phyloP scores from a whole-genome alignment of 2,797 vertebrate species.

The Thalassophryne amazonica region DNA sequence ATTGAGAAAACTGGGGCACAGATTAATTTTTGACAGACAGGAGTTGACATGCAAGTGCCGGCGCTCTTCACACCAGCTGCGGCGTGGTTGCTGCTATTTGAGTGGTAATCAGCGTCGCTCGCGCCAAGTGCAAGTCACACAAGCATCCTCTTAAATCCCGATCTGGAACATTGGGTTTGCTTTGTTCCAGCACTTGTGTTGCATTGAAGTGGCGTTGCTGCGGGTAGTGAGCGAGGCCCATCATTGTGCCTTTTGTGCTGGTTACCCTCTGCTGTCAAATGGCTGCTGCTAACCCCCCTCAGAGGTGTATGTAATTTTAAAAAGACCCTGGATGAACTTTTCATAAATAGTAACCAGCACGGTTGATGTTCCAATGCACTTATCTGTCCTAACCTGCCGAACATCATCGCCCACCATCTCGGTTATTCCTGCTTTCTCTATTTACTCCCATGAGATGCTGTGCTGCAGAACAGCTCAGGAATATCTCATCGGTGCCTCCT shows the following conservation, averaged over 20 bases:
- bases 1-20: slow-evolving; percentile 37
- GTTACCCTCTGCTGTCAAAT: slow-evolving; percentile 81
- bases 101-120: slow-evolving; percentile 58
- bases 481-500: slow-evolving; percentile 29
- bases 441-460: slow-evolving; percentile 42
- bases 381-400: slow-evolving; percentile 40
- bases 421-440: slow-evolving; percentile 24
- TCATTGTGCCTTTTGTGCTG: slow-evolving; percentile 79
- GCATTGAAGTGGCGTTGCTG: slow-evolving; percentile 61
- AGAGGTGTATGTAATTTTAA: slow-evolving; percentile 81
- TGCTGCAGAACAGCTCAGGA: slow-evolving; percentile 34
- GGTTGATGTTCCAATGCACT: slow-evolving; percentile 58
- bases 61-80: slow-evolving; percentile 55
- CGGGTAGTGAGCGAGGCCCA: slow-evolving; percentile 75
- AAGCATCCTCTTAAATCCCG: slow-evolving; percentile 54
- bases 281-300: slow-evolving; percentile 56
- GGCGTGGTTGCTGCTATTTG: slow-evolving; percentile 44
- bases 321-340: slow-evolving; percentile 82
- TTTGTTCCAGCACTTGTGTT: slow-evolving; percentile 70
- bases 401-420: slow-evolving; percentile 45
- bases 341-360: slow-evolving; percentile 81
- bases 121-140: slow-evolving; percentile 50
- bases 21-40: slow-evolving; percentile 57
- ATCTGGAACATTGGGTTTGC: slow-evolving; percentile 50
- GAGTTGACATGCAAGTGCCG: slow-evolving; percentile 47